These are phyloP conservation scores for Andrena bicolor DNA, from an alignment of 2,888 invertebrate genomes.

Conservation along the genomic window DNA sequence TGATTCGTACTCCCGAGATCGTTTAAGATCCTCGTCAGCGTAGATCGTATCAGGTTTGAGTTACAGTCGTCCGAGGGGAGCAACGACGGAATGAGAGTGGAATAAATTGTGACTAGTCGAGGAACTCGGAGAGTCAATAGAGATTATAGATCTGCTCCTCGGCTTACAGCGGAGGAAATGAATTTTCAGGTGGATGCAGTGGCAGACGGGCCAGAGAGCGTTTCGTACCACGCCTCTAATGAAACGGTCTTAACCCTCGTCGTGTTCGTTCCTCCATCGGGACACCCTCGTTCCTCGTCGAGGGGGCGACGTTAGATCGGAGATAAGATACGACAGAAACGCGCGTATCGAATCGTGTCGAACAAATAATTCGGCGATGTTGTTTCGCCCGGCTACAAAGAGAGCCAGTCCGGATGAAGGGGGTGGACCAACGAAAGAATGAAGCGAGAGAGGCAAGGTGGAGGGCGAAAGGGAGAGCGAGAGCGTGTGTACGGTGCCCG, in stretches of 20 bases:
- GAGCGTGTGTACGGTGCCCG: conserved; percentile 38
- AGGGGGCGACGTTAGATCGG: conserved; percentile 68
- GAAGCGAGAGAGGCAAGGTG: conserved; percentile 2
- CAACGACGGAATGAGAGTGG: no score
- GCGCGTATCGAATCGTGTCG: conserved; percentile 73
- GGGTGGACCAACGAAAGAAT: conserved; percentile 8
- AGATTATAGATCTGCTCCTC: background rate
- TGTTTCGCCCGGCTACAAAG: conserved; percentile 58
- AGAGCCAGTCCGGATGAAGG: conserved; percentile 13
- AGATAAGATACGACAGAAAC: conserved; percentile 71
- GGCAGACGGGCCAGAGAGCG: conserved; percentile 11
- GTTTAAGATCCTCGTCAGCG: background rate
- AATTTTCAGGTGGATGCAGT: conserved; percentile 5
- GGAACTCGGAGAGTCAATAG: background rate
- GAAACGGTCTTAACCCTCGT: conserved; percentile 45
- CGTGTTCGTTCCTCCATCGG: conserved; percentile 21
- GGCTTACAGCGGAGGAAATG: background rate
- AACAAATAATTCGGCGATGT: conserved; percentile 72
- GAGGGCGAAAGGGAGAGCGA: conserved; percentile 17
- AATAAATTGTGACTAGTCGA: no score
- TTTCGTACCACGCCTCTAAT: conserved; percentile 48
- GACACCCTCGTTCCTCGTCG: conserved; percentile 44
- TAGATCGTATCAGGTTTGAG: background rate
- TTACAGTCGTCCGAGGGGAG: no score
- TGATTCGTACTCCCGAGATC: background rate